A percentile compares a stretch with the other conserved stretches of the same genome.
phyloP scores from a whole-genome alignment of 2,888 invertebrate genomes.

The Chironomus tentans region DNA sequence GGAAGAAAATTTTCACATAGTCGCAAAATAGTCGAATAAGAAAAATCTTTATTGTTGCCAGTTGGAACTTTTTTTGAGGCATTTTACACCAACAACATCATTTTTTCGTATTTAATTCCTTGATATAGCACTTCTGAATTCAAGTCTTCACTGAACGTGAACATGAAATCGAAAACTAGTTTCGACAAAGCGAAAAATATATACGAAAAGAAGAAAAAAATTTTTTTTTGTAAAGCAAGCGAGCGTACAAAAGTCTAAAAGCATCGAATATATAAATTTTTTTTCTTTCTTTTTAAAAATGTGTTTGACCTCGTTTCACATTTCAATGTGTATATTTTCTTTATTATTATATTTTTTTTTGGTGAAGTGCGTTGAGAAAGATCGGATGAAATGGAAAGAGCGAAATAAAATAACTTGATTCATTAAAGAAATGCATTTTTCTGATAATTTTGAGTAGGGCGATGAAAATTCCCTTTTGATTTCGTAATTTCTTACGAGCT shows the following conservation, averaged over 20 bases:
- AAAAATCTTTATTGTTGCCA: not conserved
- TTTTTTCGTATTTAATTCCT: not conserved
- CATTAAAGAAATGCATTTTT: too few relatives aligned
- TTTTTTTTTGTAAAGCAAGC: not conserved
- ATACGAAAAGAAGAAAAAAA: conserved; percentile 1
- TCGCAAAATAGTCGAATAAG: too few relatives aligned
- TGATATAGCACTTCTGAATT: conserved; percentile 1
- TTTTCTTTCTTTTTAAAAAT: conserved; percentile 11
- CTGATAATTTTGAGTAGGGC: too few relatives aligned
- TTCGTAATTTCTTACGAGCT: too few relatives aligned
- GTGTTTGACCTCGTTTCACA: conserved; percentile 25
- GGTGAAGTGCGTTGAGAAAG: not conserved
- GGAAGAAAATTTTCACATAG: not conserved
- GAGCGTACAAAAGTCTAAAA: not conserved
- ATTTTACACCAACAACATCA: not conserved
- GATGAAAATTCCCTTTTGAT: too few relatives aligned
- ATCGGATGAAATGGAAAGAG: not conserved
- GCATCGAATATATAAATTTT: conserved; percentile 6
- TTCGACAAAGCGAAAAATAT: conserved; percentile 9
- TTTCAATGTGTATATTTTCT: not conserved
- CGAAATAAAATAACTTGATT: not conserved
- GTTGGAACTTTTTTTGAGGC: not conserved
- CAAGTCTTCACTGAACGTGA: not conserved
- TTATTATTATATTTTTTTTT: not conserved
- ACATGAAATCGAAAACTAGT: conserved; percentile 11